These are phyloP conservation scores for Babyrousa celebensis DNA, from an alignment of 2,797 vertebrate species.

Conservation along the genomic window DNA sequence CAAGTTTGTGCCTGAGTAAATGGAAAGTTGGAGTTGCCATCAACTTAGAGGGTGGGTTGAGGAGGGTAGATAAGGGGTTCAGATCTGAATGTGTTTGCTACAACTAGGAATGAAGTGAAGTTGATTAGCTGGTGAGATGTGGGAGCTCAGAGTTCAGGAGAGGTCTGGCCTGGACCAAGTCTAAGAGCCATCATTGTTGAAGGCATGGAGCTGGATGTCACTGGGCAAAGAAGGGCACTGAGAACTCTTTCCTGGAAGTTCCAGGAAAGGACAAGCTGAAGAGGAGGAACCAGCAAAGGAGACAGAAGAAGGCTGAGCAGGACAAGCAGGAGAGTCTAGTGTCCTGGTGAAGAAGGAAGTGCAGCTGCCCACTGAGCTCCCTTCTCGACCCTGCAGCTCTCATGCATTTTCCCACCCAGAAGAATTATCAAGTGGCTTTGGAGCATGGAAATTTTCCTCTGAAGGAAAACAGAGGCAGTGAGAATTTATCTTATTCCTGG, in stretches of 20 bases:
- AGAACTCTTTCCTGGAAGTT: no score
- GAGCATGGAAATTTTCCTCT: background rate
- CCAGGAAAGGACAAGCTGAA: background rate
- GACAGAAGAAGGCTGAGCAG: background rate
- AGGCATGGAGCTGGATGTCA: no score
- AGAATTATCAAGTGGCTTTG: background rate
- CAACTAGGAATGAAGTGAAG: background rate
- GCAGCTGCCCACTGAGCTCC: background rate
- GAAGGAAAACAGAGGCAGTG: background rate
- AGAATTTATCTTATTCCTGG: background rate
- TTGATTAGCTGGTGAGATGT: background rate
- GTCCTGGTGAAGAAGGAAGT: background rate
- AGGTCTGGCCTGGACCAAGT: background rate
- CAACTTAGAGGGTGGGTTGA: background rate
- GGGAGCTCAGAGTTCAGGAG: background rate
- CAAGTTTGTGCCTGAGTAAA: background rate
- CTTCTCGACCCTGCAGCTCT: accelerated
- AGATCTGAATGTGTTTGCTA: background rate
- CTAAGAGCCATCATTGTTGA: background rate
- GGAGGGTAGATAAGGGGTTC: background rate
- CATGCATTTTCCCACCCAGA: background rate
- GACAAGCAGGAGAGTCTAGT: no score
- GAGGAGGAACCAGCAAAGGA: background rate
- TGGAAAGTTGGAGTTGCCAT: no score
- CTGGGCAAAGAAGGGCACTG: no score